These are phyloP conservation scores for Athalia rosae DNA, from an alignment of 2,888 invertebrate genomes.

Conservation along the genomic window DNA sequence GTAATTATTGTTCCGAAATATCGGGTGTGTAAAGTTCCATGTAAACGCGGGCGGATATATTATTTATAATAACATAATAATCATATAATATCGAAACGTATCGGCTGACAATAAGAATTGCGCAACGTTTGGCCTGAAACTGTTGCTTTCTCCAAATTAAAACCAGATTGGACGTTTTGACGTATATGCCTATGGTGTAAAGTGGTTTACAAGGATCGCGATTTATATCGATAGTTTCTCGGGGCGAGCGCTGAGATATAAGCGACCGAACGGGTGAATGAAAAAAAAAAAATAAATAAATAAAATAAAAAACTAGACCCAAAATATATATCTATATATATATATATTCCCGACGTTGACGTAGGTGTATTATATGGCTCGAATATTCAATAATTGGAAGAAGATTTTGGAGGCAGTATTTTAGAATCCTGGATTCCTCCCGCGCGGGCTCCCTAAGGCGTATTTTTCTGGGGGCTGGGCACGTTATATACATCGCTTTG, in stretches of 20 bases:
- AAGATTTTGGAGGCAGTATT: slow-evolving; percentile 40
- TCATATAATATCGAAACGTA: slow-evolving; percentile 24
- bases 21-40: not conserved
- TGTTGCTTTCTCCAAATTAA: slow-evolving; percentile 25
- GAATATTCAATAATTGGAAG: slow-evolving; percentile 33
- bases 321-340: no score
- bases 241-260: not conserved
- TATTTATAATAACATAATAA: not conserved
- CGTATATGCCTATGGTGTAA: slow-evolving; percentile 5
- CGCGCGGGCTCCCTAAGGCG: slow-evolving; percentile 28
- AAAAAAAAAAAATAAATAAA: not conserved
- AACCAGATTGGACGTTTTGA: not conserved
- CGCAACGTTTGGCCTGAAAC: slow-evolving; percentile 11
- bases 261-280: no score
- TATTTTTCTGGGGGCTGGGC: slow-evolving; percentile 34
- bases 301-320: no score
- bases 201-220: slow-evolving; percentile 14
- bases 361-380: slow-evolving; percentile 4
- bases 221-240: slow-evolving; percentile 26
- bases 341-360: no score
- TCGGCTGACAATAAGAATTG: slow-evolving; percentile 36
- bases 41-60: not conserved
- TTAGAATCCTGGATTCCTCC: slow-evolving; percentile 43
- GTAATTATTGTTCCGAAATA: not conserved
- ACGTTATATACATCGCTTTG: not conserved